These are phyloP conservation scores for Loris lydekkerianus DNA, from an alignment of 2,797 vertebrate species.

Conservation along the genomic window DNA sequence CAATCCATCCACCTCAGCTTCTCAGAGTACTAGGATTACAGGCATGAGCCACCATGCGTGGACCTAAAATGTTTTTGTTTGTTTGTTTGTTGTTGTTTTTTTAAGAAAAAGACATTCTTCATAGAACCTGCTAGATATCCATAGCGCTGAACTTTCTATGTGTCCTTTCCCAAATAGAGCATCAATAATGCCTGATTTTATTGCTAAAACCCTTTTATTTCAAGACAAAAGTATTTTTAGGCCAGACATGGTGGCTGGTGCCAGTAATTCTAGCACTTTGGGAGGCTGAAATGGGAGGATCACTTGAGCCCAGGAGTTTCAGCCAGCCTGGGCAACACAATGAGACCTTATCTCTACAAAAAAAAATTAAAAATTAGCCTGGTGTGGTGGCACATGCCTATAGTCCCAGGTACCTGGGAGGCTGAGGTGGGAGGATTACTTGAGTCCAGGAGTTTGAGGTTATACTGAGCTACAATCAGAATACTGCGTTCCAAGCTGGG, in stretches of 20 bases:
- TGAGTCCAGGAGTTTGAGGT: neutral
- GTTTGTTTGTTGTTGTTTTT: neutral
- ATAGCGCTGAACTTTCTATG: neutral
- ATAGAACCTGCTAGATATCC: constrained; percentile 7
- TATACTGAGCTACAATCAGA: neutral
- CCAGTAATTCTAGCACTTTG: neutral
- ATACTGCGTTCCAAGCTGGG: neutral
- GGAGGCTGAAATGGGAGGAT: neutral
- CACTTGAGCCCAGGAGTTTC: neutral
- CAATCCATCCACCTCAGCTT: no score
- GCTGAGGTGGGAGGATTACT: neutral
- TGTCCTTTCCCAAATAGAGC: neutral
- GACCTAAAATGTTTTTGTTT: no score
- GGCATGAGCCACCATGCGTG: no score
- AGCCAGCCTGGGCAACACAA: neutral
- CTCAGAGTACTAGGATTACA: no score
- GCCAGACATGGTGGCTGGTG: neutral
- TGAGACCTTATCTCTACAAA: neutral
- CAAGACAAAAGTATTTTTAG: constrained; percentile 31
- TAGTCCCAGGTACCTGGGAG: neutral
- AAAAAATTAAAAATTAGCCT: neutral
- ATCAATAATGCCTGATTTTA: constrained; percentile 24
- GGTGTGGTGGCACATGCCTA: neutral
- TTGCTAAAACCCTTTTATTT: constrained; percentile 35
- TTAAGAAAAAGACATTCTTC: constrained; percentile 8